Base-by-base conservation (phyloP, 2,113 vertebrate species). In the Synchiropus splendidus region DNA sequence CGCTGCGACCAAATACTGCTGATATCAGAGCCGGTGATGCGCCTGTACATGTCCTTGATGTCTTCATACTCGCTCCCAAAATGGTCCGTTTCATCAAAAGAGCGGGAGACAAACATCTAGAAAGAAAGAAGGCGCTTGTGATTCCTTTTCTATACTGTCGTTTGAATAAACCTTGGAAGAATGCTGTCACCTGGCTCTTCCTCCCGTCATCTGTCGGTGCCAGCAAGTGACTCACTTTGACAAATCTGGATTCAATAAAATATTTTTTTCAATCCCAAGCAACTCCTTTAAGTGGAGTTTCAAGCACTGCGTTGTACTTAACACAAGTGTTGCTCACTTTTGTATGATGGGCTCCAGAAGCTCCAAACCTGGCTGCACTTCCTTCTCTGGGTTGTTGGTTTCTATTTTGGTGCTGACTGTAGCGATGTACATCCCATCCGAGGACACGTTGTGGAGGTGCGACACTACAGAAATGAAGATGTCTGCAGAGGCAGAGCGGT, bases 391-490 rank as follows among this genome's bases (percentile, higher is more conserved):
- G 12, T 89, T 85, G 0, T 62, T 83, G 0, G 90, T 96, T 49
- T 98, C 94, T 74, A 85, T 86, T 0, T 85, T 85, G 0, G 93
- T 92, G 72, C 92, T 98, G 50, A 90, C 89, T 0, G 92, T 92
- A 52, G 93, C 94, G 1, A 97, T 88, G 75, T 91, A 98, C 77
- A 91, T 91, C 36, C 93, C 92, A 32, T 91, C 91, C 2, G 91
- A 84, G 0, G 93, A 88, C 73, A 98, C 90, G 0, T 88, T 93
- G 75, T 98, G 93, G 0, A 83, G 68, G 0, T 80, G 88, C 40
- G 94, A 97, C 65, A 95, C 88, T 71, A 98, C 88, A 66, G 89
- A 91, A 54, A 98, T 89, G 8, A 92, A 95, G 85, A 98, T 89
- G 17, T 98, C 94, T 98, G 64, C 14, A 35, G n/a, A 58, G 5